A percentile compares a stretch with the other conserved stretches of the same genome.
These are phyloP conservation scores for Leptosomus discolor DNA, from an alignment of 2,113 vertebrate species.

Conservation along the genomic window DNA sequence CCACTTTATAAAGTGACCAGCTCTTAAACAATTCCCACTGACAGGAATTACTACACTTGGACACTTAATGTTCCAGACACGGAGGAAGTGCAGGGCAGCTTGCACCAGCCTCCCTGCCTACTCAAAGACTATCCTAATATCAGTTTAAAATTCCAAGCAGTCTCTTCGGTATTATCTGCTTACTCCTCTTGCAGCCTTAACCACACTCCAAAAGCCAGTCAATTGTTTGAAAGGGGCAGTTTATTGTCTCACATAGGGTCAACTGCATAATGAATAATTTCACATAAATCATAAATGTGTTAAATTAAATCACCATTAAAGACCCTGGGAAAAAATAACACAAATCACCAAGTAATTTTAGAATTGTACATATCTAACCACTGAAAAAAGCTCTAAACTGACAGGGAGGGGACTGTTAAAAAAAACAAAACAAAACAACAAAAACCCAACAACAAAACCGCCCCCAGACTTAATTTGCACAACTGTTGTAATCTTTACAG, in stretches of 20 bases:
- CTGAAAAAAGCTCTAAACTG: not conserved
- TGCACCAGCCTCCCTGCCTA: not conserved
- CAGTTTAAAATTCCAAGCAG: not conserved
- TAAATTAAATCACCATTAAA: not conserved
- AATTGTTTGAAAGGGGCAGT: not conserved
- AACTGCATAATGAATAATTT: not conserved
- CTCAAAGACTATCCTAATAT: not conserved
- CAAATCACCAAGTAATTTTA: not conserved
- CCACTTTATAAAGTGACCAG: not conserved
- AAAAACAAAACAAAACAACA: not conserved
- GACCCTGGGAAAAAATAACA: not conserved
- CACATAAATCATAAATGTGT: not conserved
- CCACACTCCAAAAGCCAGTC: not conserved
- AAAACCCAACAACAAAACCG: not conserved
- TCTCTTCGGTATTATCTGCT: not conserved
- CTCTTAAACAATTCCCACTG: not conserved
- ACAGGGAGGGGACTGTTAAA: not conserved
- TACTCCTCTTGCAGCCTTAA: not conserved
- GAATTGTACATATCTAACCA: not conserved
- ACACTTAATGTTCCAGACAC: not conserved
- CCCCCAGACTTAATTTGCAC: not conserved
- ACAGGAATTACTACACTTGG: not conserved
- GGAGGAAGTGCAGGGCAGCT: not conserved
- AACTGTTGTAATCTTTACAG: not conserved
- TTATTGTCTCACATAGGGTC: not conserved